Percentiles rank a stretch among this genome's conserved stretches.
Evolutionary conservation across 2,113 vertebrate genomes (phyloP).

Genomic region (Ciconia stormi): DNA sequence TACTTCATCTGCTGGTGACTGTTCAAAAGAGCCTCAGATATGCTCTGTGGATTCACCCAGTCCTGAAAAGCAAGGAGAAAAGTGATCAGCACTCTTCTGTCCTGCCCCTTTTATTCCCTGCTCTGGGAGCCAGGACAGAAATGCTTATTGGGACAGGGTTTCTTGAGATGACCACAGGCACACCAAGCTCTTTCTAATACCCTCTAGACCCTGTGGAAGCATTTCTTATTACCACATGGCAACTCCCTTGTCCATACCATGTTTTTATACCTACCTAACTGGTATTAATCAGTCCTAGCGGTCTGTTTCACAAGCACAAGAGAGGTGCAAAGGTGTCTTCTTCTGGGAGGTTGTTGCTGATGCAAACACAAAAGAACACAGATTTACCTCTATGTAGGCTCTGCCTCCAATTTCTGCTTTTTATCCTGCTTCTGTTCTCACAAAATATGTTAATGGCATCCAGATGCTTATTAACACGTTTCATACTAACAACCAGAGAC

Average conservation of each 20-base stretch:
- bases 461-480: constrained; percentile 55
- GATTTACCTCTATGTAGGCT: neutral
- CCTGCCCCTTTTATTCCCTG: neutral
- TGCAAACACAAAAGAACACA: neutral
- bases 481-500: constrained; percentile 13
- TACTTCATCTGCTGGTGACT: constrained; percentile 21
- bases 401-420: constrained; percentile 31
- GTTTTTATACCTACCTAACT: neutral
- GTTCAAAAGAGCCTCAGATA: constrained; percentile 14
- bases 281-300: neutral
- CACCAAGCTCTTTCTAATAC: neutral
- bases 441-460: constrained; percentile 39
- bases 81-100: neutral
- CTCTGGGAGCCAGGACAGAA: neutral
- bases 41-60: neutral
- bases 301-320: neutral
- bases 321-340: neutral
- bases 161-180: neutral
- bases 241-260: neutral
- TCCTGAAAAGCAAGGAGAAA: neutral
- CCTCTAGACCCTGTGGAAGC: neutral
- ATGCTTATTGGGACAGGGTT: neutral
- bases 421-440: constrained; percentile 43
- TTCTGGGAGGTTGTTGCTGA: neutral
- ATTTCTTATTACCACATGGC: neutral